Evolutionary conservation across 2,888 invertebrate species (phyloP).

Genomic region (Rhingia campestris): DNA sequence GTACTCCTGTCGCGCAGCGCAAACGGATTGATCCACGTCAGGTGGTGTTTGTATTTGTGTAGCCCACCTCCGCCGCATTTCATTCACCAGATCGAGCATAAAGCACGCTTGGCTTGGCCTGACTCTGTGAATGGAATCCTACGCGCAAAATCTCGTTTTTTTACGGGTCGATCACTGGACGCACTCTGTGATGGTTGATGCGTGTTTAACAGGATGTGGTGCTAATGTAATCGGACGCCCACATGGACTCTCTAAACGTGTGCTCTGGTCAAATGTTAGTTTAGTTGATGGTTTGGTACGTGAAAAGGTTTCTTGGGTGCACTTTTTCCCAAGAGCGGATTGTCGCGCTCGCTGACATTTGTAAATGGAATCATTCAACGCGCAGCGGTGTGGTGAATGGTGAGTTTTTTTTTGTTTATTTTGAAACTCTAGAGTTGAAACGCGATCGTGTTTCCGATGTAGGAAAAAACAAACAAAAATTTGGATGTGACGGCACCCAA

Average conservation of each 20-base stretch:
- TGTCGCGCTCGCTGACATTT: constrained; percentile 24
- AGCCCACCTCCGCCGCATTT: constrained; percentile 20
- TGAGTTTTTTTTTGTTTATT: constrained; percentile 40
- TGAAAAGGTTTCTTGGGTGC: constrained; percentile 9
- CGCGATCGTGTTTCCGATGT: constrained; percentile 51
- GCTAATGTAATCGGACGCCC: constrained; percentile 58
- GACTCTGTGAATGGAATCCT: constrained; percentile 44
- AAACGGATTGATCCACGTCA: constrained; percentile 58
- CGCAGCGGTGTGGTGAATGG: background rate
- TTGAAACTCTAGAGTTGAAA: constrained; percentile 50
- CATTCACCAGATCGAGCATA: constrained; percentile 52
- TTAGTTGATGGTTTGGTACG: constrained; percentile 55
- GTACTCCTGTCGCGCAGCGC: constrained; percentile 40
- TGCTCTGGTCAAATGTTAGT: constrained; percentile 32
- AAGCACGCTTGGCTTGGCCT: background rate
- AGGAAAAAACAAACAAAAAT: background rate
- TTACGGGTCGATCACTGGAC: constrained; percentile 37
- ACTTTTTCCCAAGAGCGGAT: constrained; percentile 22
- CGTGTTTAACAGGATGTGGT: constrained; percentile 62
- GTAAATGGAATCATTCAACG: constrained; percentile 25
- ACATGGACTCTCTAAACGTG: constrained; percentile 42
- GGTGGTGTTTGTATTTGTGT: constrained; percentile 49
- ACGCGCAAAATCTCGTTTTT: constrained; percentile 38
- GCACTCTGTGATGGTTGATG: constrained; percentile 26
- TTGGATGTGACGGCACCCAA: background rate